These are phyloP conservation scores for Pampusana beccarii DNA, from an alignment of 2,113 vertebrate genomes.

Conservation along the genomic window DNA sequence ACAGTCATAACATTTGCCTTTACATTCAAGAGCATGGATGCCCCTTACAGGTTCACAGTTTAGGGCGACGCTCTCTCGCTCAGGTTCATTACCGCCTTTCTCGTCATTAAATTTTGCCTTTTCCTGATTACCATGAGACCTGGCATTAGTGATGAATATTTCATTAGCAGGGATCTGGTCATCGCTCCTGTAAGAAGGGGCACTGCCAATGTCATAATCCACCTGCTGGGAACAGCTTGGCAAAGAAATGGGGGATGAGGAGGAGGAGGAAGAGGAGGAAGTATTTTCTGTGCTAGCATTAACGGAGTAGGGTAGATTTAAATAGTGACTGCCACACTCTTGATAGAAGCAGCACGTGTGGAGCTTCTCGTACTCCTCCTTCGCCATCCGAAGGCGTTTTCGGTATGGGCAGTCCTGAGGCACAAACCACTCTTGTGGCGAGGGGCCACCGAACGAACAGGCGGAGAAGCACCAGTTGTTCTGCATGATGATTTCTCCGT, in stretches of 20 bases:
- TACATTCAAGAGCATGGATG: slow-evolving; percentile 74
- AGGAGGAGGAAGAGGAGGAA: slow-evolving; percentile 65
- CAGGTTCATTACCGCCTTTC: slow-evolving; percentile 62
- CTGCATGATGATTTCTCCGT: slow-evolving; percentile 92
- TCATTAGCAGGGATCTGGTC: slow-evolving; percentile 74
- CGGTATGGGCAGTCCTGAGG: slow-evolving; percentile 85
- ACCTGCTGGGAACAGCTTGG: slow-evolving; percentile 78
- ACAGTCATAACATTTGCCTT: slow-evolving; percentile 79
- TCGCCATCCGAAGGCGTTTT: slow-evolving; percentile 89
- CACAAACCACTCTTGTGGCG: slow-evolving; percentile 83
- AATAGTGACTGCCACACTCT: slow-evolving; percentile 86
- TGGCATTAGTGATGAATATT: slow-evolving; percentile 74
- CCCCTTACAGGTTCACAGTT: slow-evolving; percentile 75
- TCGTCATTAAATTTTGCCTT: slow-evolving; percentile 67
- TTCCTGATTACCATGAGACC: slow-evolving; percentile 70
- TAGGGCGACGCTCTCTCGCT: slow-evolving; percentile 62
- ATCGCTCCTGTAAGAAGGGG: slow-evolving; percentile 72
- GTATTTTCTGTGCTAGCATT: slow-evolving; percentile 75
- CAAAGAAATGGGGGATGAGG: slow-evolving; percentile 72
- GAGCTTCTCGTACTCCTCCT: slow-evolving; percentile 84
- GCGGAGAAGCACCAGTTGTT: slow-evolving; percentile 92
- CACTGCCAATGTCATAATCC: slow-evolving; percentile 74
- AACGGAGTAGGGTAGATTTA: slow-evolving; percentile 88
- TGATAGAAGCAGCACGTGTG: slow-evolving; percentile 92
- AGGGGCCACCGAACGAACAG: slow-evolving; percentile 72